Base-by-base conservation (phyloP, 2,113 vertebrate species). In the Peromyscus polionotus region DNA sequence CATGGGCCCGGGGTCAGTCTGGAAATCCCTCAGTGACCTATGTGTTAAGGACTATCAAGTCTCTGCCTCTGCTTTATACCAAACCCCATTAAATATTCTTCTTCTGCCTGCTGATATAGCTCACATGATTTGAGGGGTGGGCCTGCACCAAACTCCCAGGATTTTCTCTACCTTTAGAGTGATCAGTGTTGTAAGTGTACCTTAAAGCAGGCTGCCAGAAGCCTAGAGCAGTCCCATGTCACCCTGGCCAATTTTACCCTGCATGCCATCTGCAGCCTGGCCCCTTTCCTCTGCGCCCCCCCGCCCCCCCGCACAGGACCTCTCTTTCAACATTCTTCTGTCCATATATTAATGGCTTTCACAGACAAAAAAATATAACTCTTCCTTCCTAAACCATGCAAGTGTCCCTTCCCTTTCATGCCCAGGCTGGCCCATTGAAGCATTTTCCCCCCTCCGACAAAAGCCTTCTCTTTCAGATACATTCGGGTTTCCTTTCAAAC, bases 401-500 rank as follows among this genome's bases (percentile, higher is more conserved):
- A 42, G 54, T 39, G 65, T 91, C 39, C 59, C 26, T 61, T 4
- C 36, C 26, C 4, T 89, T 79, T 95, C 8, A 20, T 59, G 65
- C 72, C 93, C 83, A 86, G 61, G 73, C 61, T 33, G 16, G 5
- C 57, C 28, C 48, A 24, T 39, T 84, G 36, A 77, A 10, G 76
- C 31, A 11, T 36, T 83, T 68, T 73, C 59, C 24, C 24, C 61
- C n/a, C 28, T 33, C 31, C 0, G 1, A 36, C 33, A 19, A 81
- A 73, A 86, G 63, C n/a, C 19, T 88, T 93, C 17, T 95, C 59
- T 96, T 45, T 89, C 51, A 48, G 33, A 70, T 39, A 76, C 31
- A 11, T 61, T 85, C n/a, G 93, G 85, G 90, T 73, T 95, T 91
- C 65, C 72, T 83, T 95, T 92, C 88, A 79, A 93, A 31, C 61